Evolutionary conservation across 2,113 vertebrate species (phyloP), one percentile per base, ranked within the genome.

Genomic region (Malurus melanocephalus): DNA sequence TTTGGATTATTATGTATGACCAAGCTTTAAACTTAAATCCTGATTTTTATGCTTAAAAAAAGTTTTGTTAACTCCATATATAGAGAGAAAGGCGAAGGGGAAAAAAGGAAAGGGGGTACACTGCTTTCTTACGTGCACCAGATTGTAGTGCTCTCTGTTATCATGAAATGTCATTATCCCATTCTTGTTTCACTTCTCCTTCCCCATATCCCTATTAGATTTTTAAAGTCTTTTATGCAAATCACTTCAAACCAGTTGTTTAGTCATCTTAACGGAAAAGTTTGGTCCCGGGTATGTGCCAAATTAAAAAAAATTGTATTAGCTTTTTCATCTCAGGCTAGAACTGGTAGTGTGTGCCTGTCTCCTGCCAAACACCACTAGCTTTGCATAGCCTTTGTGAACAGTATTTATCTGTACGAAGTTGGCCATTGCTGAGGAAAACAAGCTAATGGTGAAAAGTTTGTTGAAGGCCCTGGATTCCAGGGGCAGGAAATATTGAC

Each of bases 121-220:
- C 24, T 55, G 12, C 72, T 91, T 42, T 42, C 49, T 88, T 61
- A 30, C 11, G 22, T 80, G 56, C 46, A 69, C 28, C 52, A 76
- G 74, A 43, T 28, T 87, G 59, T 77, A 81, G 42, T 79, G 43
- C 21, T 64, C 10, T 92, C 40, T 76, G 24, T 84, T 88, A 64
- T 6, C 78, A 62, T 49, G 45, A 94, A 87, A 76, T 73, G 28
- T 76, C 71, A 82, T 88, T 93, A 69, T 94, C 74, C 80, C 32
- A 48, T 87, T 93, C 64, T 81, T 88, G 90, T 96, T 95, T 96
- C 95, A 94, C 94, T 96, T 96, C 93, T 90, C 71, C 56, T 93
- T 94, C 59, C 35, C 4, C 11, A 7, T 43, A 90, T 95, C 92
- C 80, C 40, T 94, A 49, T 73, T 79, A 53, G 12, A 6, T 73